Percentiles rank a stretch among this genome's conserved stretches.
phyloP scores from a whole-genome alignment of 2,113 vertebrate species.

The Lepus americanus region DNA sequence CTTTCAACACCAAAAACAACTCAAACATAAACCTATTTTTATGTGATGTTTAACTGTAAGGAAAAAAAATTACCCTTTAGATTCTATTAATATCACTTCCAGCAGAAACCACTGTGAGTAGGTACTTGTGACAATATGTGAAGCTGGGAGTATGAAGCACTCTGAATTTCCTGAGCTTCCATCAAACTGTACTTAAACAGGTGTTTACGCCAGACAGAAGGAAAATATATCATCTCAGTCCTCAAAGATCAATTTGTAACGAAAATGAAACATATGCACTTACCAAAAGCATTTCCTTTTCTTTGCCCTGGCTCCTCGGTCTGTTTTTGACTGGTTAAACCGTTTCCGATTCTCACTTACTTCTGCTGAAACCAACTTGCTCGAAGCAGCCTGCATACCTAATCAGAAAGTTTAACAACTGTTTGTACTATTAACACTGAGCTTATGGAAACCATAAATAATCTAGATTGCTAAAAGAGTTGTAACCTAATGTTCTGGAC shows the following conservation, averaged over 20 bases:
- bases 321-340: slow-evolving; percentile 48
- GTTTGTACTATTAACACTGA: not conserved
- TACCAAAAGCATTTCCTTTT: slow-evolving; percentile 93
- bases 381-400: slow-evolving; percentile 95
- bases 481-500: not conserved
- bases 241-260: not conserved
- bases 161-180: not conserved
- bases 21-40: not conserved
- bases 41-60: not conserved
- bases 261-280: slow-evolving; percentile 61
- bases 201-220: not conserved
- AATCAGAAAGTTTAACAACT: slow-evolving; percentile 42
- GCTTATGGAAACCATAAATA: not conserved
- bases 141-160: not conserved
- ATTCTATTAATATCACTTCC: not conserved
- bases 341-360: slow-evolving; percentile 87
- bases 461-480: not conserved
- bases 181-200: not conserved
- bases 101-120: not conserved
- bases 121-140: not conserved
- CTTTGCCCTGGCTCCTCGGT: slow-evolving; percentile 63
- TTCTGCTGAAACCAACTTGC: slow-evolving; percentile 87
- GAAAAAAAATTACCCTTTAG: not conserved
- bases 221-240: not conserved
- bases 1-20: not conserved